Evolutionary conservation across 1,140 invertebrate genomes (phyloP).

Genomic region (Hylaeus volcanicus): DNA sequence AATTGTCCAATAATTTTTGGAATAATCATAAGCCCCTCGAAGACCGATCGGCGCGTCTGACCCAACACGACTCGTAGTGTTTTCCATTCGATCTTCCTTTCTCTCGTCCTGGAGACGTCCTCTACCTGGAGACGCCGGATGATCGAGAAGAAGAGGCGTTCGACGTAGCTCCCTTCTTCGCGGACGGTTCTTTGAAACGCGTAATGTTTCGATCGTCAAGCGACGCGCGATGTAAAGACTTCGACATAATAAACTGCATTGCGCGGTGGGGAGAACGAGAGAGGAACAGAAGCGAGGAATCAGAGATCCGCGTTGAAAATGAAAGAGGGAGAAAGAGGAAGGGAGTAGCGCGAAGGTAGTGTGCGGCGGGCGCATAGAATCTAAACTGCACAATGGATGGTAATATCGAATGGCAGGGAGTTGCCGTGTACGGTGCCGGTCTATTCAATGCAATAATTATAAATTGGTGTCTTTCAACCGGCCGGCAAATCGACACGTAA

Average conservation of each 20-base stretch:
- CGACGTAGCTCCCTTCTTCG: not conserved
- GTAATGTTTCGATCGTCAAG: slow-evolving; percentile 37
- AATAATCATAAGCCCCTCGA: too few species aligned
- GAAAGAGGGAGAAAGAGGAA: not conserved
- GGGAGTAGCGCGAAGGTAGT: slow-evolving; percentile 9
- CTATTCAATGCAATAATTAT: slow-evolving; percentile 75
- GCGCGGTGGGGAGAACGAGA: slow-evolving; percentile 8
- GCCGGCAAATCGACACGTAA: slow-evolving; percentile 48
- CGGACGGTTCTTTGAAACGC: slow-evolving; percentile 42
- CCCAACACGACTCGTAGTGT: too few species aligned
- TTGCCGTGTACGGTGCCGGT: slow-evolving; percentile 57
- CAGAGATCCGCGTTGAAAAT: slow-evolving; percentile 2
- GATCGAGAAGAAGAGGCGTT: slow-evolving; percentile 23
- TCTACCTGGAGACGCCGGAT: not conserved
- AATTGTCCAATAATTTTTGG: too few species aligned
- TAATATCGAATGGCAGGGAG: slow-evolving; percentile 73
- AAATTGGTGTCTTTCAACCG: slow-evolving; percentile 75
- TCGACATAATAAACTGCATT: slow-evolving; percentile 41
- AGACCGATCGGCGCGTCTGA: too few species aligned
- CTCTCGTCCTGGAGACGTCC: too few species aligned
- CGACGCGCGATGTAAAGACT: slow-evolving; percentile 40
- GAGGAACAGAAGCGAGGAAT: not conserved
- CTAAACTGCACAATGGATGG: slow-evolving; percentile 71
- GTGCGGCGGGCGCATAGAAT: slow-evolving; percentile 55
- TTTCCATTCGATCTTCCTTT: too few species aligned